phyloP scores from a whole-genome alignment of 2,888 invertebrate genomes.

The Euphydryas editha region DNA sequence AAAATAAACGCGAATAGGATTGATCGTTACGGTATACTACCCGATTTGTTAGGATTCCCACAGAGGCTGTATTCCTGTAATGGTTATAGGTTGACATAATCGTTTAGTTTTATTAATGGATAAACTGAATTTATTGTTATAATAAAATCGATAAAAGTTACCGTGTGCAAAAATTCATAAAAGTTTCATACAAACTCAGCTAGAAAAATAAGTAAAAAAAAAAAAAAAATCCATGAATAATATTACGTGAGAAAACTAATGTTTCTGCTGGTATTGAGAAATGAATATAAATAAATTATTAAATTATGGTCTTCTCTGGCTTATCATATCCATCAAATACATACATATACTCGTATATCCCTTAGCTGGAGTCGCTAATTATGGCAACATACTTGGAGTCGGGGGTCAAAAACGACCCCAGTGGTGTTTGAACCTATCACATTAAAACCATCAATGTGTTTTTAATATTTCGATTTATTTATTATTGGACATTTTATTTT shows the following conservation, averaged over 20 bases:
- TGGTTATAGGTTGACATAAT: slow-evolving; percentile 29
- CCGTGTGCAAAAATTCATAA: neutral
- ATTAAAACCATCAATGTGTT: too few relatives aligned
- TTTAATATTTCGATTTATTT: too few relatives aligned
- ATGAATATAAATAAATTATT: neutral
- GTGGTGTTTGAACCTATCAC: too few relatives aligned
- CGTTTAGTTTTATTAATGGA: slow-evolving; percentile 31
- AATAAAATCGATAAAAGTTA: neutral
- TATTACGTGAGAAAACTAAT: neutral
- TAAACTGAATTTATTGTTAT: slow-evolving; percentile 10
- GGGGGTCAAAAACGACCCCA: too few relatives aligned
- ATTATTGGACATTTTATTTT: too few relatives aligned
- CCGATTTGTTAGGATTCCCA: slow-evolving; percentile 37
- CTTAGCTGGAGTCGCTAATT: too few relatives aligned
- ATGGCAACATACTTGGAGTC: too few relatives aligned
- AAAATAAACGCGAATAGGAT: slow-evolving; percentile 64
- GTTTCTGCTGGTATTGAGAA: too few relatives aligned
- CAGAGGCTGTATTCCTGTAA: slow-evolving; percentile 24
- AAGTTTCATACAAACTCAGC: neutral
- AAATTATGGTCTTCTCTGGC: neutral
- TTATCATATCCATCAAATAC: neutral
- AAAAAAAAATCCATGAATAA: neutral
- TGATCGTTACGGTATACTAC: slow-evolving; percentile 59
- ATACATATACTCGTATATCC: too few relatives aligned
- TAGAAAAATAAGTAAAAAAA: neutral